A percentile compares a stretch with the other conserved stretches of the same genome.
These are phyloP conservation scores for Agrenia bidenticulata DNA, from an alignment of 2,888 invertebrate genomes.

Conservation along the genomic window DNA sequence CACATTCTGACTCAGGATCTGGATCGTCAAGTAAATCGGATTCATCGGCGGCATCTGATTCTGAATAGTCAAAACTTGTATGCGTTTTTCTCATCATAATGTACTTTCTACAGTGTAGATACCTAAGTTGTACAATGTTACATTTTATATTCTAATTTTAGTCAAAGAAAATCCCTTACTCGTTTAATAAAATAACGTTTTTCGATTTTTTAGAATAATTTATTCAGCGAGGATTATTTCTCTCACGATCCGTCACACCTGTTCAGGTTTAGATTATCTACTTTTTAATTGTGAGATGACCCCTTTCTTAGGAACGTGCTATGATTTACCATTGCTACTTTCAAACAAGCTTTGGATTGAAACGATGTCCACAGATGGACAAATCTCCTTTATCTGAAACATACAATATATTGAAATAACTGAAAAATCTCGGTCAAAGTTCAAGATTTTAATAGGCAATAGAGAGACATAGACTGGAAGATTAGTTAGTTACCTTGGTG, in stretches of 20 bases:
- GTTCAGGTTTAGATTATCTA: no score
- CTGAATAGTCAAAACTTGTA: constrained; percentile 25
- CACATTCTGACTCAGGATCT: constrained; percentile 47
- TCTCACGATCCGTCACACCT: no score
- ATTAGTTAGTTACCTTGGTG: constrained; percentile 63
- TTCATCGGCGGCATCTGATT: constrained; percentile 35
- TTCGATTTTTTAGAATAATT: no score
- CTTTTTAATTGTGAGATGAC: no score
- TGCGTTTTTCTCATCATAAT: no score
- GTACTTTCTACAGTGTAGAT: no score
- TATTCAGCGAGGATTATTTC: no score
- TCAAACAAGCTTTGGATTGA: constrained; percentile 37
- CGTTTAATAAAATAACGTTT: no score
- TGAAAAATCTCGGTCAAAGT: neutral
- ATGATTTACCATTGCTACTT: constrained; percentile 36
- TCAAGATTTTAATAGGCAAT: neutral
- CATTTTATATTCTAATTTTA: no score
- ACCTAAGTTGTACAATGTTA: no score
- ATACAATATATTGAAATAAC: neutral
- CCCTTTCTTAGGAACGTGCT: constrained; percentile 9
- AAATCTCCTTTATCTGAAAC: constrained; percentile 36
- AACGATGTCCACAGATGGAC: constrained; percentile 33
- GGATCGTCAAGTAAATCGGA: constrained; percentile 42
- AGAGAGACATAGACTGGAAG: no score
- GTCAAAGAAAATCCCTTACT: no score